phyloP scores from a whole-genome alignment of 1,140 invertebrate species.

The Oscheius sp. region DNA sequence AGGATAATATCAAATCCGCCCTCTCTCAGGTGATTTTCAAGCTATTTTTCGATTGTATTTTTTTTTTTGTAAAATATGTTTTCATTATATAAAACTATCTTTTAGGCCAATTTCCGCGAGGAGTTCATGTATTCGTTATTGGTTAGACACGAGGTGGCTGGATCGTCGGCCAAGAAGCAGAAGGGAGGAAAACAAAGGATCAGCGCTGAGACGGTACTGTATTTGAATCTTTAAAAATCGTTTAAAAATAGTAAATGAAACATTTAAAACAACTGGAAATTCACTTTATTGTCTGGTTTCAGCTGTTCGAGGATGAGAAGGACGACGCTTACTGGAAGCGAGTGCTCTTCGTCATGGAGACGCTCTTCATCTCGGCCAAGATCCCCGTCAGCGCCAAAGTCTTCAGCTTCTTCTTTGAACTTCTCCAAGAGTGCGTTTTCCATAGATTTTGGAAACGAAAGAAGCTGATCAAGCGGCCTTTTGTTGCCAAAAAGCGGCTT shows the following conservation, averaged over 20 bases:
- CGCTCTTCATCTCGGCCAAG: background rate
- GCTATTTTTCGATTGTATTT: no score
- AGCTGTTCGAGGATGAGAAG: background rate
- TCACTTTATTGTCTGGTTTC: background rate
- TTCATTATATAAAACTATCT: background rate
- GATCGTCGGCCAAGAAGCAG: conserved; percentile 8
- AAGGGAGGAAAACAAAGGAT: conserved; percentile 12
- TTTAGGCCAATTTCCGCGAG: background rate
- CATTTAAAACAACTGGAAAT: no score
- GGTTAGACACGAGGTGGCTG: background rate
- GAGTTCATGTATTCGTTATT: background rate
- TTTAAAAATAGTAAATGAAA: no score
- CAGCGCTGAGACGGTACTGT: background rate
- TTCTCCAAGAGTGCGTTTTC: background rate
- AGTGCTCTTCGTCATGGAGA: background rate
- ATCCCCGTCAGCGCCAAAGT: background rate
- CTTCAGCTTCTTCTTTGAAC: background rate
- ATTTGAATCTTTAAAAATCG: no score
- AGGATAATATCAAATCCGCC: background rate
- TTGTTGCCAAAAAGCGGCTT: no score
- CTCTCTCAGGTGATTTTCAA: no score
- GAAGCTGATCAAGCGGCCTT: background rate
- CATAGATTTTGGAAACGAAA: background rate
- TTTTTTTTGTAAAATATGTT: no score
- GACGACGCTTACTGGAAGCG: conserved; percentile 2